Evolutionary conservation across 2,888 invertebrate genomes (phyloP), one percentile per base, ranked within the genome.

Genomic region (Papilio protenor): DNA sequence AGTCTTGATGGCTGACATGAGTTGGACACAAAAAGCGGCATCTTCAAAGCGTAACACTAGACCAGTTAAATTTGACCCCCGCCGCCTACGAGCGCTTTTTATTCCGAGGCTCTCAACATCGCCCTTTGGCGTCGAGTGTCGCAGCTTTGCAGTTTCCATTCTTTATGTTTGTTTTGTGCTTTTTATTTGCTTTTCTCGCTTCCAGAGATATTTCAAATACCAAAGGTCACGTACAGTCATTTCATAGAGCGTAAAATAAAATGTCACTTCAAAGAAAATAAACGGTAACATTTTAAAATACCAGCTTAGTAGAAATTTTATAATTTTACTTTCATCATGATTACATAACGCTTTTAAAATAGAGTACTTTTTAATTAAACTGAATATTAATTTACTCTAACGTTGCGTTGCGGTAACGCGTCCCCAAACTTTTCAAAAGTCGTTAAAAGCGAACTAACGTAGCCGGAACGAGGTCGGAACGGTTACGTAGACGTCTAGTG

Each of bases 371-470:
- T 21, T 45, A 69, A 69, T 69, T 69, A 69, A 45, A 45, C 66
- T 69, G 66, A 69, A 75, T 75, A 69, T 52, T 69, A 52, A 69
- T 57, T 45, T 55, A 69, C 75, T 16, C 69, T 69, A 69, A 18
- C n/a, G 23, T 3, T 14, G 6, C 2, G 73, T 33, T 33, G 57
- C 64, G 33, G 27, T 11, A 49, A 27, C 64, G 18, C 64, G 64
- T 75, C 16, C 64, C 47, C 14, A 74, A 76, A 76, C 57, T 70
- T 71, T 76, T 59, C 59, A 59, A 49, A 71, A 59, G 76, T 76
- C 59, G 76, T 71, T 59, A 71, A 70, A 76, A 40, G n/a, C 45
- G n/a, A 57, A 21, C 71, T 23, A 71, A 27, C 70, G 8, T 45
- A 45, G 47, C 6, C 40, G 55, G 47, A 61, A 76, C 52, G 76